These are phyloP conservation scores for Cyrtonyx montezumae DNA, from an alignment of 2,113 vertebrate genomes.

Conservation along the genomic window DNA sequence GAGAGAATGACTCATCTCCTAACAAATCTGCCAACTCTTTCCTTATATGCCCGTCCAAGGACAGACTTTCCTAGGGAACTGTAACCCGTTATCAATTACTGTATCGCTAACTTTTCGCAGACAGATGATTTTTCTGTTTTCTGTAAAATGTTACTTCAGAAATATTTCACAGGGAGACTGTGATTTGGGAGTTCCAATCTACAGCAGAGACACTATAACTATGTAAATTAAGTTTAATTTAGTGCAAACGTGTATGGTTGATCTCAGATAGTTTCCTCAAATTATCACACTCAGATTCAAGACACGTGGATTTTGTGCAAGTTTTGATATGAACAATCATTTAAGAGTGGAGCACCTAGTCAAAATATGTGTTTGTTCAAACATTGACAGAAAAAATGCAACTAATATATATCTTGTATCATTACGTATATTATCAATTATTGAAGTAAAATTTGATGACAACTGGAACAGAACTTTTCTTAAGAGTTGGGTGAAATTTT, in stretches of 20 bases:
- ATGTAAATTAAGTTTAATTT: not conserved
- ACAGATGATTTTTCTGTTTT: not conserved
- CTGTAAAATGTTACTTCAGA: not conserved
- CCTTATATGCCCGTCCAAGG: not conserved
- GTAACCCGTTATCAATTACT: not conserved
- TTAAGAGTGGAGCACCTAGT: not conserved
- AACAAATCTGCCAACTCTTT: not conserved
- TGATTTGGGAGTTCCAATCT: not conserved
- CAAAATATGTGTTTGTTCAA: not conserved
- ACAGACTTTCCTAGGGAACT: not conserved
- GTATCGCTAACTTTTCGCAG: not conserved
- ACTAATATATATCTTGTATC: not conserved
- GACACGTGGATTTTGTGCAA: fast-evolving
- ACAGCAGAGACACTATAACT: not conserved
- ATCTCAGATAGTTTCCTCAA: not conserved
- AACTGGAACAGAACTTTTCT: not conserved
- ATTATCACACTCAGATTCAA: not conserved
- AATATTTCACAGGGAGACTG: not conserved
- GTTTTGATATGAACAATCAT: not conserved
- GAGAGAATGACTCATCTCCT: not conserved
- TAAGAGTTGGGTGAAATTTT: not conserved
- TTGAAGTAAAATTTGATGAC: not conserved
- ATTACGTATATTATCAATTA: not conserved
- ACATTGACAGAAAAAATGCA: not conserved
- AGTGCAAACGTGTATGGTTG: not conserved